A percentile compares a stretch with the other conserved stretches of the same genome.
Evolutionary conservation across 1,140 invertebrate genomes (phyloP).

Genomic region (Saccostrea cuccullata): DNA sequence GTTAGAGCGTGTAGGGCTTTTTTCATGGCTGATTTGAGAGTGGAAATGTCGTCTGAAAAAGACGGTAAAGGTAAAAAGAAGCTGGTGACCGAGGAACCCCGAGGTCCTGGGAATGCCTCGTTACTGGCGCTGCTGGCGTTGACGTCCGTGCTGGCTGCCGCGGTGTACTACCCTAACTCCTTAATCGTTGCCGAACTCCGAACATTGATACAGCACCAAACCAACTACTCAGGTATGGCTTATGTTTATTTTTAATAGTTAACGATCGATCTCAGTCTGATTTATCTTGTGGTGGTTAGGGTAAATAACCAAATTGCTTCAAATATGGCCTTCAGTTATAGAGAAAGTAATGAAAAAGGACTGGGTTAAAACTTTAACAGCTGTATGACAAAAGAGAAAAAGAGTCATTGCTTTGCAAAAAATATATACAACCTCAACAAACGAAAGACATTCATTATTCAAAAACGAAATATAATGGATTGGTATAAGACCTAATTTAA

Average conservation of each 20-base stretch:
- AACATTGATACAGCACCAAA: slow-evolving; percentile 16
- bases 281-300: background rate
- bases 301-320: background rate
- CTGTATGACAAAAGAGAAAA: too few species aligned
- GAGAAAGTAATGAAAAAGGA: too few species aligned
- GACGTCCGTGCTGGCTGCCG: slow-evolving; percentile 11
- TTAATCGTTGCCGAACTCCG: slow-evolving; percentile 30
- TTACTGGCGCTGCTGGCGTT: slow-evolving; percentile 21
- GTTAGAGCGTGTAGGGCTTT: background rate
- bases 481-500: too few species aligned
- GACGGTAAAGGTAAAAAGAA: background rate
- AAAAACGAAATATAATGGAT: too few species aligned
- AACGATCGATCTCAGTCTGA: background rate
- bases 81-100: background rate
- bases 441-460: too few species aligned
- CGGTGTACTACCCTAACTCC: slow-evolving; percentile 37
- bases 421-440: too few species aligned
- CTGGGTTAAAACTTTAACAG: too few species aligned
- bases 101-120: background rate
- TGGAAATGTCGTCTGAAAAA: slow-evolving; percentile 35
- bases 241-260: background rate
- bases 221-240: background rate
- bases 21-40: slow-evolving; percentile 36
- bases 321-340: too few species aligned
- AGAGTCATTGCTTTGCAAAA: too few species aligned